Evolutionary conservation across 2,797 vertebrate genomes (phyloP), one percentile per base, ranked within the genome.

Genomic region (Octomys mimax): DNA sequence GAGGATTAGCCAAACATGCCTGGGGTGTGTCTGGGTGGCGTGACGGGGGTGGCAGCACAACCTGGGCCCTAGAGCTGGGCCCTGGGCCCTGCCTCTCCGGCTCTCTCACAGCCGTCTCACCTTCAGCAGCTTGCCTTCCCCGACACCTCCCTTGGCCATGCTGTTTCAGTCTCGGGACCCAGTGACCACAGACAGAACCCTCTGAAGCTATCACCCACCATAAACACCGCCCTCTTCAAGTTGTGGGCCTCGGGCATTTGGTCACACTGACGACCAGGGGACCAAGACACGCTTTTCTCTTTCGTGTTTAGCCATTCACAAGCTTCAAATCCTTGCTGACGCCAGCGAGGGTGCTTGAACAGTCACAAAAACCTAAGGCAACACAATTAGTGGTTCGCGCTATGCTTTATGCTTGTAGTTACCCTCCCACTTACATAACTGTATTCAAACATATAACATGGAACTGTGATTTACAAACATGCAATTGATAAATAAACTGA

Each of bases 401-500:
- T 24, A 3, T 1, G 70, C 75, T 61, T 8, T 5, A 1, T 16
- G 5, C 66, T 68, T 73, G 42, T 3, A 16, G 14, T 24, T 14
- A 36, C 7, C 2, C 21, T 46, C 36, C 64, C 28, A 52, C 13
- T 49, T 6, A 21, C 33, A 36, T 7, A 26, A 79, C 28, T 18
- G 2, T 1, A 9, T 5, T 68, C 6, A 28, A 62, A 75, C 26
- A 42, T 6, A 18, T 28, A 18, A 33, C 9, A 31, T 0, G 0
- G 24, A 0, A 24, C 1, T 6, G 13, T 36, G 12, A 70, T 21
- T 22, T 36, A 8, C 6, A 64, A n/a, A 6, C 2, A n/a, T 0
- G 3, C 16, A n/a, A 14, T 0, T 10, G 19, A 42, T 33, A 6
- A 61, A 12, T 52, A n/a, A 57, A 68, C 16, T 8, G 1, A 57